These are phyloP conservation scores for Zootermopsis nevadensis DNA, from an alignment of 2,888 invertebrate species.

Conservation along the genomic window DNA sequence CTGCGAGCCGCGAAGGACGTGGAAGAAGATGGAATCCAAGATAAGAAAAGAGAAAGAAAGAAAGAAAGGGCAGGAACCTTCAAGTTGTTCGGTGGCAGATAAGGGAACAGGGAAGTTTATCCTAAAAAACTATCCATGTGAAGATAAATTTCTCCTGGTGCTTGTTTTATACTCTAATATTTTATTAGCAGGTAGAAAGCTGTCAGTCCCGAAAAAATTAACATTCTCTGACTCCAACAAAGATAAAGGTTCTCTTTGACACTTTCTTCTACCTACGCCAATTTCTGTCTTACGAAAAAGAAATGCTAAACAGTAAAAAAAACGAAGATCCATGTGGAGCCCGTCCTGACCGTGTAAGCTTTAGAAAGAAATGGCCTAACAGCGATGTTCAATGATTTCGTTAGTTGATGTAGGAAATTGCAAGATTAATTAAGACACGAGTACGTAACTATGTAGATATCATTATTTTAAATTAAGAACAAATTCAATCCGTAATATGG, in stretches of 20 bases:
- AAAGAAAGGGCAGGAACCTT: neutral
- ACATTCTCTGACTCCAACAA: neutral
- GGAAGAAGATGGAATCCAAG: neutral
- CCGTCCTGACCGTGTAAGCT: too few relatives aligned
- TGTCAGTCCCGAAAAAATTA: neutral
- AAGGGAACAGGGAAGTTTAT: neutral
- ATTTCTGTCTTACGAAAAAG: neutral
- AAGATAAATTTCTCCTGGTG: neutral
- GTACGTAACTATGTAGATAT: too few relatives aligned
- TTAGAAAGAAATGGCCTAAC: too few relatives aligned
- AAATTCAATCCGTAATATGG: too few relatives aligned
- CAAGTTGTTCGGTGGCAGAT: neutral
- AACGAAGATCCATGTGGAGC: too few relatives aligned
- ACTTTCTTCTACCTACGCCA: neutral
- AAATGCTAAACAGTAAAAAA: too few relatives aligned
- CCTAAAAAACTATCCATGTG: neutral
- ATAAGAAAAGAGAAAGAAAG: neutral
- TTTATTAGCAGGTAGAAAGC: conserved; percentile 1
- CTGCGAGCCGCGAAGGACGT: neutral
- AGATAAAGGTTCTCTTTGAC: neutral
- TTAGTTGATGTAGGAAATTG: too few relatives aligned
- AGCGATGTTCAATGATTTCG: too few relatives aligned
- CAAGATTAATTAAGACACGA: too few relatives aligned
- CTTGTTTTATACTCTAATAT: neutral
- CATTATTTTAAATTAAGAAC: too few relatives aligned